Evolutionary conservation across 2,888 invertebrate species (phyloP), one percentile per base, ranked within the genome.

Genomic region (Cryptus armator): DNA sequence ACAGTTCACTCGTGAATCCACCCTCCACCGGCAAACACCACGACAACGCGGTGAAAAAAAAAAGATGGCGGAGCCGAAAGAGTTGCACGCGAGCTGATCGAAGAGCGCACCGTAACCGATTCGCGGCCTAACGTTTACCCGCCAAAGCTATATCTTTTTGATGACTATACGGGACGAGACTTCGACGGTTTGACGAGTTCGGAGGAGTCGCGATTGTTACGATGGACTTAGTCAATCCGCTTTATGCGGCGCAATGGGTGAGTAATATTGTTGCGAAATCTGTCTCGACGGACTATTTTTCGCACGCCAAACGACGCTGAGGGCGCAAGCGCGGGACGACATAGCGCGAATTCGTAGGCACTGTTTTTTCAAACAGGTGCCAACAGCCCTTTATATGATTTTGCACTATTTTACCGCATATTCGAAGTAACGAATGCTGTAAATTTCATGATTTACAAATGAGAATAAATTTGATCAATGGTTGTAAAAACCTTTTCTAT

Each of bases 21-120:
- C 70, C 70, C 71, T 62, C 79, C 66, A 56, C 80, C 80, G 80
- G 80, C 80, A 66, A 24, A 24, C 37, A 74, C 74, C 80, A 56
- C 80, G 80, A 79, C 71, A 79, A 79, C 79, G 71, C 79, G 71
- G 71, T 64, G 79, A 62, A 71, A 79, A 64, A 53, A 72, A 67
- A 44, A 67, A 67, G 72, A 72, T 44, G 59, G 44, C 43, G 59
- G 56, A 3, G n/a, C 24, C 62, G 10, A 44, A 32, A 14, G 37
- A n/a, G 29, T 37, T 53, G 46, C 29, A 19, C 1, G 43, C 14
- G 32, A 74, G 62, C 62, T 74, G 24, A 74, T 74, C 62, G 59
- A 74, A 74, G 16, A 53, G 53, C 53, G 19, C 62, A 32, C 46
- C 62, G 16, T n/a, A n/a, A n/a, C 72, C 72, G 59, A 43, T 14